Conservation (phyloP, 2,113 vertebrate species). For the Marmota monax region DNA sequence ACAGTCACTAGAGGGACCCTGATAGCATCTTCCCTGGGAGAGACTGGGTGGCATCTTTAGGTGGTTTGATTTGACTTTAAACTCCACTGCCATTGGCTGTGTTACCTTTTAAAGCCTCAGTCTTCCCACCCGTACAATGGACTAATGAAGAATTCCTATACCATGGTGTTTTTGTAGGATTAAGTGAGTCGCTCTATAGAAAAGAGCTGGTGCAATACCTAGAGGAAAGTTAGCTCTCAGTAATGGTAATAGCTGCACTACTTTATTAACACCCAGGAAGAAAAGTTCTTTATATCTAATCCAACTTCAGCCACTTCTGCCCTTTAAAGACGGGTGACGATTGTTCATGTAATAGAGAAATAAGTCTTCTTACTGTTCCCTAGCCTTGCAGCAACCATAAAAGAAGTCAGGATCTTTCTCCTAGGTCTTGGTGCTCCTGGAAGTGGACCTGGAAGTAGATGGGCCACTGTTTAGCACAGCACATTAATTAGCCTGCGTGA, state of each 20-base stretch:
- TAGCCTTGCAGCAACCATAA: neutral
- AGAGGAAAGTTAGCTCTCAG: neutral
- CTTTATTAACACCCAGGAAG: neutral
- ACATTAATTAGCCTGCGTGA: neutral
- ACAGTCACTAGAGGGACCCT: neutral
- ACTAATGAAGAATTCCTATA: neutral
- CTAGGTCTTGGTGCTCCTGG: neutral
- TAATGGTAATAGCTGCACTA: neutral
- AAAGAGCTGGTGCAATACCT: neutral
- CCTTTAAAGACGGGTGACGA: neutral
- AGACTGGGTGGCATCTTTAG: neutral
- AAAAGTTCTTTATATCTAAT: neutral
- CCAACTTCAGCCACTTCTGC: neutral
- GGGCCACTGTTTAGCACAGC: neutral
- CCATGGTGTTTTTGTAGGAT: neutral
- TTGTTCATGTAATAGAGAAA: neutral
- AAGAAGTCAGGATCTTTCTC: neutral
- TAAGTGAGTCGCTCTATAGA: neutral
- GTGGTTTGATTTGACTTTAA: neutral
- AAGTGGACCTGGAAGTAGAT: neutral
- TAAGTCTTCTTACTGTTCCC: neutral
- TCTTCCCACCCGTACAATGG: neutral
- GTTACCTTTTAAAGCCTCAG: neutral
- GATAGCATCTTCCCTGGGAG: rapidly evolving
- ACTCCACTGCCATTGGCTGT: no score